These are phyloP conservation scores for Temnothorax unifasciatus DNA, from an alignment of 2,888 invertebrate species.

Conservation along the genomic window DNA sequence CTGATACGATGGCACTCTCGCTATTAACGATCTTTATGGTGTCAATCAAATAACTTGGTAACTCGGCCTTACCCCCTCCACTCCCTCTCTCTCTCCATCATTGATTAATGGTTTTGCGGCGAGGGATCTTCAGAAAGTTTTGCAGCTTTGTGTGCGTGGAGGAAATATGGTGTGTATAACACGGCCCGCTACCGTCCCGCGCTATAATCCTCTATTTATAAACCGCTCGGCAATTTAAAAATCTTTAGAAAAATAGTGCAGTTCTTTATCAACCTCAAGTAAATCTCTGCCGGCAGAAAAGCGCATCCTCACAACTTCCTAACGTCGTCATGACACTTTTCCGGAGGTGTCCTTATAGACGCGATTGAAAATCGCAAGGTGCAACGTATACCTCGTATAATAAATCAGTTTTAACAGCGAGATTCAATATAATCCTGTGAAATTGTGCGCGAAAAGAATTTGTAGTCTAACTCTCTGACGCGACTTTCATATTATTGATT, in stretches of 20 bases:
- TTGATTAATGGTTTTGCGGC: slow-evolving; percentile 50
- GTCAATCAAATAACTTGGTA: slow-evolving; percentile 56
- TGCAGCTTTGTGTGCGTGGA: slow-evolving; percentile 18
- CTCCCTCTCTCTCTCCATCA: not conserved
- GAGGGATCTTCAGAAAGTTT: slow-evolving; percentile 52
- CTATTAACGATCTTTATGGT: slow-evolving; percentile 57
- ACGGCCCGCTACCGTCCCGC: not conserved
- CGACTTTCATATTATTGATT: not conserved
- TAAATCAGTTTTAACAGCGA: not conserved
- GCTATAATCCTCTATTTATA: slow-evolving; percentile 49
- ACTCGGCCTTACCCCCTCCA: slow-evolving; percentile 32
- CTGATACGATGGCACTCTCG: slow-evolving; percentile 54
- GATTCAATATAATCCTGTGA: not conserved
- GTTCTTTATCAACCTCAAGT: slow-evolving; percentile 40
- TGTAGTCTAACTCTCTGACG: not conserved
- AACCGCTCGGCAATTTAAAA: slow-evolving; percentile 53
- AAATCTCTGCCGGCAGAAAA: slow-evolving; percentile 18
- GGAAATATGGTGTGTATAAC: slow-evolving; percentile 46
- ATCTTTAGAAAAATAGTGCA: slow-evolving; percentile 44
- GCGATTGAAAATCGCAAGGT: slow-evolving; percentile 7
- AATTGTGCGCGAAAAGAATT: not conserved
- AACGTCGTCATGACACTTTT: not conserved
- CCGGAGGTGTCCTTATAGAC: not conserved
- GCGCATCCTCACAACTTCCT: not conserved
- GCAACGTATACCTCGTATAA: not conserved